phyloP scores from a whole-genome alignment of 2,888 invertebrate species.

The Drosophila setosimentum region DNA sequence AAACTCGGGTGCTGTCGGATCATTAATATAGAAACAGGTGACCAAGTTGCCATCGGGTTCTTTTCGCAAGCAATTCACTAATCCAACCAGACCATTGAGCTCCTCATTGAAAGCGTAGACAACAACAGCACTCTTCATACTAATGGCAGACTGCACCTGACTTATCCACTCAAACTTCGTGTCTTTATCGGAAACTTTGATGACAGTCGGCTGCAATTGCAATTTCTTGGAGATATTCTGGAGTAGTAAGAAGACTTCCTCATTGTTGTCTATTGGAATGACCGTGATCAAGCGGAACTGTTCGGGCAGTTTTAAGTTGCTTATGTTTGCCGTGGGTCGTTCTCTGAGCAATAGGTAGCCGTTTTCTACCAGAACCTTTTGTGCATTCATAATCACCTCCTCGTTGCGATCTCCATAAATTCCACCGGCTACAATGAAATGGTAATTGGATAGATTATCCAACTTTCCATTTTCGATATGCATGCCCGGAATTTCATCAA shows the following conservation, averaged over 20 bases:
- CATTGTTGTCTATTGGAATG: constrained; percentile 74
- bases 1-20: constrained; percentile 88
- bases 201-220: constrained; percentile 54
- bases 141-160: constrained; percentile 73
- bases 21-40: constrained; percentile 88
- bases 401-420: constrained; percentile 61
- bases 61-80: constrained; percentile 93
- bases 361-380: constrained; percentile 86
- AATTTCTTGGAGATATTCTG: constrained; percentile 71
- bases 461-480: constrained; percentile 88
- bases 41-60: constrained; percentile 91
- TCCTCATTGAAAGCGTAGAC: constrained; percentile 89
- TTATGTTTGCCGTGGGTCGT: constrained; percentile 86
- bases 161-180: constrained; percentile 80
- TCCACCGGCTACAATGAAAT: constrained; percentile 79
- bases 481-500: constrained; percentile 86
- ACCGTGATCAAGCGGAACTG: constrained; percentile 75
- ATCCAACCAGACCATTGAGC: constrained; percentile 93
- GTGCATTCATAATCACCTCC: constrained; percentile 85
- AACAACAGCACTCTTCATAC: constrained; percentile 85
- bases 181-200: constrained; percentile 78
- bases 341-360: constrained; percentile 89
- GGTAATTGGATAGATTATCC: constrained; percentile 79
- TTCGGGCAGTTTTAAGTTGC: constrained; percentile 61
- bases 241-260: constrained; percentile 82